A percentile compares a stretch with the other conserved stretches of the same genome.
phyloP scores from a whole-genome alignment of 2,888 invertebrate genomes.

The Diarsia rubi region DNA sequence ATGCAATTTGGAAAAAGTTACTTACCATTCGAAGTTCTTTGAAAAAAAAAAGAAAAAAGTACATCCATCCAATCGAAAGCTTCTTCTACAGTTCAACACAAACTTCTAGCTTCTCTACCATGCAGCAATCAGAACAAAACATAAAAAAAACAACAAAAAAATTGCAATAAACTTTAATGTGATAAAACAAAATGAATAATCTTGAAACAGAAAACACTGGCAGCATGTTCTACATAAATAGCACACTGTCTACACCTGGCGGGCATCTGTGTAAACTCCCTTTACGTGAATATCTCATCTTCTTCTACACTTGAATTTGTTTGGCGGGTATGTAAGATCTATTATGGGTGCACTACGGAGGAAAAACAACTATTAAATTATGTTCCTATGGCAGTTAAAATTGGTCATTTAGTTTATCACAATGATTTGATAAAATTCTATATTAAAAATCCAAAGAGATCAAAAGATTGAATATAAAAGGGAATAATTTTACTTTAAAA shows the following conservation, averaged over 20 bases:
- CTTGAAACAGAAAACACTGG: slow-evolving; percentile 79
- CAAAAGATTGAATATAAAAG: neutral
- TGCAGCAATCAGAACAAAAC: slow-evolving; percentile 80
- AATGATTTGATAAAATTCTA: neutral
- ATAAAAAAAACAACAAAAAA: slow-evolving; percentile 82
- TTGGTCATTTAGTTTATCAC: neutral
- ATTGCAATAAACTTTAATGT: slow-evolving; percentile 87
- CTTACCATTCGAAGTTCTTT: slow-evolving; percentile 56
- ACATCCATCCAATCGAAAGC: slow-evolving; percentile 53
- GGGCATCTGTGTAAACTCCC: slow-evolving; percentile 71
- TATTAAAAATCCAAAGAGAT: neutral
- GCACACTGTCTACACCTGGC: slow-evolving; percentile 82
- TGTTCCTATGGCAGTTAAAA: slow-evolving; percentile 22
- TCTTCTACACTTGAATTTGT: slow-evolving; percentile 89
- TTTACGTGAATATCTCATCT: slow-evolving; percentile 70
- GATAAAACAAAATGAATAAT: slow-evolving; percentile 81
- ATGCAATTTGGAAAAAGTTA: slow-evolving; percentile 33
- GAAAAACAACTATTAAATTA: slow-evolving; percentile 72
- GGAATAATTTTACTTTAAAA: slow-evolving; percentile 5
- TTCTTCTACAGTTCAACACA: slow-evolving; percentile 44
- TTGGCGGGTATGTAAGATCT: slow-evolving; percentile 84
- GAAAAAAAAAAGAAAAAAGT: slow-evolving; percentile 13
- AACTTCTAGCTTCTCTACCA: slow-evolving; percentile 78
- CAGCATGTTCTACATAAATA: slow-evolving; percentile 77
- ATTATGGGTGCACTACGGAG: slow-evolving; percentile 89